phyloP scores from a whole-genome alignment of 2,888 invertebrate species.

The Agapetus fuscipes region DNA sequence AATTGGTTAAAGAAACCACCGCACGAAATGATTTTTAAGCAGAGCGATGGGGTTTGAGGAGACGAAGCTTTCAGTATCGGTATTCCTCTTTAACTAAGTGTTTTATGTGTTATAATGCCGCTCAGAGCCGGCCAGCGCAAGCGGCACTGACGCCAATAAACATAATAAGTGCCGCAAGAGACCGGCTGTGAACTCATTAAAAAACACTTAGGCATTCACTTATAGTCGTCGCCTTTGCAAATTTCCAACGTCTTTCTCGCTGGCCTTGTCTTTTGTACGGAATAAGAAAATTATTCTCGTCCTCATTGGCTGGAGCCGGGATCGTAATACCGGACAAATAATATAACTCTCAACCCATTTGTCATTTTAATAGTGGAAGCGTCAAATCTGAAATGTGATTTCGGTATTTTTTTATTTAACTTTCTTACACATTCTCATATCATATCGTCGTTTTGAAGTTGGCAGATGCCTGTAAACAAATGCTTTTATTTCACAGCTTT shows the following conservation, averaged over 20 bases:
- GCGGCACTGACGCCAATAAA: constrained; percentile 1
- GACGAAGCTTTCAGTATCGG: neutral
- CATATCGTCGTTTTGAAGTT: too few species aligned
- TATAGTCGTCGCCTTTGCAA: constrained; percentile 15
- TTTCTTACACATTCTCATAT: too few species aligned
- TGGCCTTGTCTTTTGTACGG: constrained; percentile 13
- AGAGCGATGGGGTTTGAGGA: neutral
- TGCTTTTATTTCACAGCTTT: too few species aligned
- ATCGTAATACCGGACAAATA: too few species aligned
- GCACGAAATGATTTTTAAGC: too few species aligned
- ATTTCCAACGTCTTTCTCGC: constrained; percentile 15
- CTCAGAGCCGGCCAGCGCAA: neutral
- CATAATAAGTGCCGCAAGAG: neutral
- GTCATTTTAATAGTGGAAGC: too few species aligned
- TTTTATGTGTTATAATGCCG: neutral
- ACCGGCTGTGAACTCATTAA: constrained; percentile 17
- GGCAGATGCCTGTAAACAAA: too few species aligned
- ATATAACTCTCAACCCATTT: too few species aligned
- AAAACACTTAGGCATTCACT: constrained; percentile 19
- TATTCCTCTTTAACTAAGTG: neutral
- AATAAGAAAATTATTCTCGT: constrained; percentile 13
- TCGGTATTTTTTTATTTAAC: too few species aligned
- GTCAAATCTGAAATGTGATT: too few species aligned
- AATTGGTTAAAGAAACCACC: too few species aligned
- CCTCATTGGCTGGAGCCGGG: constrained; percentile 5